Evolutionary conservation across 2,797 vertebrate species (phyloP), one percentile per base, ranked within the genome.

Genomic region (Gallirallus australis): DNA sequence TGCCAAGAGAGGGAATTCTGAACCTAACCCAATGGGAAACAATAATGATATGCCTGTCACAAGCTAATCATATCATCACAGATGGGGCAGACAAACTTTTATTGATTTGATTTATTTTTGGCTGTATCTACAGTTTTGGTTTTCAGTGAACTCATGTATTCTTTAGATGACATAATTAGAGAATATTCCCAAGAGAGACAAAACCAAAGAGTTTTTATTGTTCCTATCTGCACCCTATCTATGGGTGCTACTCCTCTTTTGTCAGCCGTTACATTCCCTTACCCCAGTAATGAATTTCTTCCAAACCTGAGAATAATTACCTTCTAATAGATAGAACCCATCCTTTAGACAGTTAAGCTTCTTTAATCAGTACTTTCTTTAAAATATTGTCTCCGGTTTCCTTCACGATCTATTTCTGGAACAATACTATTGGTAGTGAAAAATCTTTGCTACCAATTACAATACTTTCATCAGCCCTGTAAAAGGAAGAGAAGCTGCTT

Each of bases 401-500:
- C 31, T 76, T 91, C 45, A 33, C 11, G 60, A 39, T 65, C 42
- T 82, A 1, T 90, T 94, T 82, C 64, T 89, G 75, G 77, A 68
- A 48, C 13, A 78, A 39, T 5, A 2, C 69, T 72, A n/a, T 50
- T 90, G 57, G 56, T 79, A 81, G 48, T 35, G 50, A 86, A 90
- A 92, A 76, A n/a, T 28, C 59, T 90, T 88, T 90, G 77, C 88
- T 94, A 89, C 81, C 35, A 82, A 31, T 92, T 80, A 59, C 76
- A 96, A 82, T 86, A 95, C 56, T 96, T 95, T 93, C 86, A 84
- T 60, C 69, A 94, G 90, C 70, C 59, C 42, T 52, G 33, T 92
- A 93, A 94, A 86, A 48, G 94, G 90, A 96, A 97, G 73, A 90
- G 73, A 84, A 89, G 81, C 56, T 91, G 91, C 90, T 96, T 88